phyloP scores from a whole-genome alignment of 2,888 invertebrate species.

The Andrena bucephala region DNA sequence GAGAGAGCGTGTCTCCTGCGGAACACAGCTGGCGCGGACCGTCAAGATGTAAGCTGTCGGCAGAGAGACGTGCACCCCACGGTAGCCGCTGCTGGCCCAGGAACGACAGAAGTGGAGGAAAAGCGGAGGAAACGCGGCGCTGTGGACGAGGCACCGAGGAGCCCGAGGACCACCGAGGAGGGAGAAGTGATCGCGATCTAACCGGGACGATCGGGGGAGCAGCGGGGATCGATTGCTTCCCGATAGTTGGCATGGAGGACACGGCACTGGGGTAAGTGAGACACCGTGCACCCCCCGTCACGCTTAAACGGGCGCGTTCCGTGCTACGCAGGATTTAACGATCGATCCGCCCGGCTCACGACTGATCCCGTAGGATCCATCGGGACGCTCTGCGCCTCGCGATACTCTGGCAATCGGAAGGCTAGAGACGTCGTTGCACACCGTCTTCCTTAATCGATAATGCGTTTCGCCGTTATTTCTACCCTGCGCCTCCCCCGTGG shows the following conservation, averaged over 20 bases:
- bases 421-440: not conserved
- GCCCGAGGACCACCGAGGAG: conserved; percentile 31
- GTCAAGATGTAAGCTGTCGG: conserved; percentile 71
- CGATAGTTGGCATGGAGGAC: conserved; percentile 73
- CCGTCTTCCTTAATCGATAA: conserved; percentile 10
- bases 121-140: not conserved
- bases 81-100: conserved; percentile 61
- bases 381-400: not conserved
- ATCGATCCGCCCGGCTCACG: conserved; percentile 26
- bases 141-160: conserved; percentile 5
- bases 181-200: conserved; percentile 35
- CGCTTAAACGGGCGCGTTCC: conserved; percentile 29
- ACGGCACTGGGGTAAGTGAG: conserved; percentile 69
- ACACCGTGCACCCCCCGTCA: conserved; percentile 16
- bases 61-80: conserved; percentile 50
- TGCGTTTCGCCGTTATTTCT: not conserved
- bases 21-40: conserved; percentile 61
- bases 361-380: conserved; percentile 19
- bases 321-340: conserved; percentile 22
- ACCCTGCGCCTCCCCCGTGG: not conserved
- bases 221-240: conserved; percentile 68
- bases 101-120: conserved; percentile 34
- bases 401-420: not conserved
- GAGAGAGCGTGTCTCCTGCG: conserved; percentile 69
- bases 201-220: conserved; percentile 49